These are phyloP conservation scores for Sesia bembeciformis DNA, from an alignment of 2,888 invertebrate genomes.

Conservation along the genomic window DNA sequence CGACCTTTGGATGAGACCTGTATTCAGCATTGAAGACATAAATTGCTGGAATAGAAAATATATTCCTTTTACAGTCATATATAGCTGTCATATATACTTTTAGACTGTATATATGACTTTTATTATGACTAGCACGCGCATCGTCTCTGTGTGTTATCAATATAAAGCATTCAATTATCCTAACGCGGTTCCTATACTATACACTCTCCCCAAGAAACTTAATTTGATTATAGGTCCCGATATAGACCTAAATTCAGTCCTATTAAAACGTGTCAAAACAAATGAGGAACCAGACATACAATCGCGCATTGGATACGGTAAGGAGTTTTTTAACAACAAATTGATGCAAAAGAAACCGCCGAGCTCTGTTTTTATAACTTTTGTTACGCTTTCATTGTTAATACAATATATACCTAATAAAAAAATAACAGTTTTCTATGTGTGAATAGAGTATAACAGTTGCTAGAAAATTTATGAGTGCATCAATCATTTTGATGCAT, in stretches of 20 bases:
- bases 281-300: background rate
- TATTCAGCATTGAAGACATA: too few relatives aligned
- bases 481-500: background rate
- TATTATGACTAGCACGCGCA: too few relatives aligned
- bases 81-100: too few relatives aligned
- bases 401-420: constrained; percentile 11
- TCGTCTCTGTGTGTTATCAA: too few relatives aligned
- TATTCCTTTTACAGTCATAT: too few relatives aligned
- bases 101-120: too few relatives aligned
- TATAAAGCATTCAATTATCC: too few relatives aligned
- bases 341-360: constrained; percentile 10
- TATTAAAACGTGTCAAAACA: constrained; percentile 2
- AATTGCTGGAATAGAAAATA: too few relatives aligned
- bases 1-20: too few relatives aligned
- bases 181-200: too few relatives aligned
- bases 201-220: too few relatives aligned
- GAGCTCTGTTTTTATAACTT: constrained; percentile 26
- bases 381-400: constrained; percentile 44
- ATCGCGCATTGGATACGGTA: constrained; percentile 7
- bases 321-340: constrained; percentile 21
- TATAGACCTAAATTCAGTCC: background rate
- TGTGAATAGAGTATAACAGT: constrained; percentile 8
- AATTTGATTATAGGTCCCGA: background rate
- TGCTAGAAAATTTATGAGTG: constrained; percentile 11
- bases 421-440: constrained; percentile 9